Conservation (phyloP, 2,888 invertebrate genomes). For the Tanypteryx hageni region DNA sequence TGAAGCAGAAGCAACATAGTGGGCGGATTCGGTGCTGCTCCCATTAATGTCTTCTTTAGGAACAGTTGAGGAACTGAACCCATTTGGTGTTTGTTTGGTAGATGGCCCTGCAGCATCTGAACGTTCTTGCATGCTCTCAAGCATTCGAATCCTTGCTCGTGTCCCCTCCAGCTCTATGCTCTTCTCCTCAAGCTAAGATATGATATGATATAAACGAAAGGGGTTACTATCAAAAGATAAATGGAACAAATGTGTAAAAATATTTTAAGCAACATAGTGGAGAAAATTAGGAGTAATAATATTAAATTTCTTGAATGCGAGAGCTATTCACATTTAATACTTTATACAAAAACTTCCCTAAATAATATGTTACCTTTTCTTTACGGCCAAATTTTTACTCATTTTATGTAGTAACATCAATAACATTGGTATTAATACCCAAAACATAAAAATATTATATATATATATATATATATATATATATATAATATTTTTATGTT, state of each 20-base stretch:
- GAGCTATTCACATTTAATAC: too few relatives aligned
- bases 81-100: slow-evolving; percentile 75
- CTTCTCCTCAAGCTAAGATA: slow-evolving; percentile 86
- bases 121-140: slow-evolving; percentile 79
- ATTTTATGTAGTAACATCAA: too few relatives aligned
- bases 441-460: too few relatives aligned
- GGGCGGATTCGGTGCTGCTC: slow-evolving; percentile 82
- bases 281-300: too few relatives aligned
- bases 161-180: slow-evolving; percentile 91
- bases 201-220: not conserved
- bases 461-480: too few relatives aligned
- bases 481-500: too few relatives aligned
- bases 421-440: too few relatives aligned
- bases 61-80: slow-evolving; percentile 71
- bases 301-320: too few relatives aligned
- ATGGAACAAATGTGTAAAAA: not conserved
- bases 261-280: not conserved
- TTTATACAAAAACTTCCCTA: too few relatives aligned
- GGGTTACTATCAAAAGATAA: not conserved
- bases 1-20: slow-evolving; percentile 76
- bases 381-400: too few relatives aligned
- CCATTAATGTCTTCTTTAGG: slow-evolving; percentile 72
- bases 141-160: slow-evolving; percentile 84
- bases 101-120: slow-evolving; percentile 73
- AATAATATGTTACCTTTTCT: too few relatives aligned